phyloP scores from a whole-genome alignment of 2,888 invertebrate species.

The Heterodera filipjevi region DNA sequence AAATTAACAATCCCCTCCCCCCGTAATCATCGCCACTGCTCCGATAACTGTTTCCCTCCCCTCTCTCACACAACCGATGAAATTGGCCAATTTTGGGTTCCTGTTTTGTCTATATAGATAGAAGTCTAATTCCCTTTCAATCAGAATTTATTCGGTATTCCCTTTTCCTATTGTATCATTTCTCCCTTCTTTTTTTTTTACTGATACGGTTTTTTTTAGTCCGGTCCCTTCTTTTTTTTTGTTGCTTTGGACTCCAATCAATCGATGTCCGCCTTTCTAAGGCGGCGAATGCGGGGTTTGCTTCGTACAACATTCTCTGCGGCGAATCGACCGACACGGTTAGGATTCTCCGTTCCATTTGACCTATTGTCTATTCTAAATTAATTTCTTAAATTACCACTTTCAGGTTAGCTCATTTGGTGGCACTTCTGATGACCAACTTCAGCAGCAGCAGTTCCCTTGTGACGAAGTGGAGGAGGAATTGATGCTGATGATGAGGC shows the following conservation, averaged over 20 bases:
- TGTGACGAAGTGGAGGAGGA: conserved; percentile 16
- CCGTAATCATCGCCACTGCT: background rate
- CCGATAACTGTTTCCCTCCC: background rate
- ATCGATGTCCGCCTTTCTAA: conserved; percentile 22
- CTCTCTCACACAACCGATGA: background rate
- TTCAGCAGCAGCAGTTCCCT: background rate
- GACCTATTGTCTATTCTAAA: background rate
- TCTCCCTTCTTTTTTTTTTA: background rate
- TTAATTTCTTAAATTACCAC: background rate
- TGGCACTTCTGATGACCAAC: background rate
- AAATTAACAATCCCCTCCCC: conserved; percentile 12
- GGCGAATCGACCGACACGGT: conserved; percentile 25
- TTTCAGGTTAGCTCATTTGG: conserved; percentile 36
- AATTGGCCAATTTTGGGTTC: background rate
- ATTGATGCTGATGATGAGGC: conserved; percentile 3
- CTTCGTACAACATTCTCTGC: conserved; percentile 35
- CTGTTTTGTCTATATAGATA: too few relatives aligned
- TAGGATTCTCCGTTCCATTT: background rate
- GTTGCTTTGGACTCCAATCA: background rate
- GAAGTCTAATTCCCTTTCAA: too few relatives aligned
- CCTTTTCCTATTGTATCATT: background rate
- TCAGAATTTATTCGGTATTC: too few relatives aligned
- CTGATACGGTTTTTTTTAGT: background rate
- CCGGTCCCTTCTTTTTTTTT: background rate
- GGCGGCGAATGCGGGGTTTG: conserved; percentile 24